Evolutionary conservation across 2,113 vertebrate species (phyloP).

Genomic region (Nothobranchius kuhntae): DNA sequence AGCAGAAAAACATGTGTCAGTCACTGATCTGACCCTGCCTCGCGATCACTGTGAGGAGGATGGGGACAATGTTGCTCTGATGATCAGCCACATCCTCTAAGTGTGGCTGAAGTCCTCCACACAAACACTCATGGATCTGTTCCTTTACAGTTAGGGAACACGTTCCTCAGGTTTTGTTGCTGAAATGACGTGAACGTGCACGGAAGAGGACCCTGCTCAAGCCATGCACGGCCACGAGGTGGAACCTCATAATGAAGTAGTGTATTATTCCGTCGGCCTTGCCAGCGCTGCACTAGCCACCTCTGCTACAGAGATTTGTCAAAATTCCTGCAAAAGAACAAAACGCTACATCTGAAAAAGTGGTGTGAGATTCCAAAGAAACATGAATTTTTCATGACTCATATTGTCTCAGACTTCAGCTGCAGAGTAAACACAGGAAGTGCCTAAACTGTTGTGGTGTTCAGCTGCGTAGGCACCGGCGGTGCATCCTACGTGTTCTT

Average conservation of each 20-base stretch:
- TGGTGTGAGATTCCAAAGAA: neutral
- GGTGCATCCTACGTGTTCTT: neutral
- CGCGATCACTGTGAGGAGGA: neutral
- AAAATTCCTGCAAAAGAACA: neutral
- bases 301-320: neutral
- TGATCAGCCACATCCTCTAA: too few relatives aligned
- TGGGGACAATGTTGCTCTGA: too few relatives aligned
- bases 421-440: neutral
- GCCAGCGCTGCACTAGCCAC: neutral
- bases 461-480: neutral
- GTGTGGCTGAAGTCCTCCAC: neutral
- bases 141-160: neutral
- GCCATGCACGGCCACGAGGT: neutral
- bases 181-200: too few relatives aligned
- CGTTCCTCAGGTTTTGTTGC: neutral
- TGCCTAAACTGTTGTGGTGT: neutral
- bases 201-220: neutral
- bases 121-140: neutral
- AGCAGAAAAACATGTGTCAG: neutral
- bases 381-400: constrained; percentile 13
- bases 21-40: neutral
- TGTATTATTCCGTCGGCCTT: neutral
- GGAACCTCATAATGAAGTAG: neutral
- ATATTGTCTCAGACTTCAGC: neutral
- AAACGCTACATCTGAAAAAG: neutral